Evolutionary conservation across 1,140 invertebrate genomes (phyloP).

Genomic region (Drosophila malerkotliana): DNA sequence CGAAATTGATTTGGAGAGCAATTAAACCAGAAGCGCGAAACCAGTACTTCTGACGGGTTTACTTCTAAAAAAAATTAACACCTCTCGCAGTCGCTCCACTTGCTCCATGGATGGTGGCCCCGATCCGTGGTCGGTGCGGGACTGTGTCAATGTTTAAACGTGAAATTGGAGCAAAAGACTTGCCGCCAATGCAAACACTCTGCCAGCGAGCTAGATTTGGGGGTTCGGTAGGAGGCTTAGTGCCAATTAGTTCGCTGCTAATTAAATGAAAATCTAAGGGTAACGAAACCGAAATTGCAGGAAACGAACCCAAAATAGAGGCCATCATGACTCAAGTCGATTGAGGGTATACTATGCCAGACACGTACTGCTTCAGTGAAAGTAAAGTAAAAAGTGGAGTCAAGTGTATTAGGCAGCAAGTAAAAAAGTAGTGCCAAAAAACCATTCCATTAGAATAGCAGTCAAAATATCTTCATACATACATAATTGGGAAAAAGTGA

Average conservation of each 20-base stretch:
- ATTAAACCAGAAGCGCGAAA: slow-evolving; percentile 43
- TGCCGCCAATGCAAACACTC: slow-evolving; percentile 30
- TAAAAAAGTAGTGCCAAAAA: slow-evolving; percentile 41
- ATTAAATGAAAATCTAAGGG: slow-evolving; percentile 61
- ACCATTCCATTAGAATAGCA: slow-evolving; percentile 67
- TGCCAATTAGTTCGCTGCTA: slow-evolving; percentile 72
- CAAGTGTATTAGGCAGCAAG: slow-evolving; percentile 50
- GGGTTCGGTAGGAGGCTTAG: slow-evolving; percentile 19
- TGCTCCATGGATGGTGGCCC: slow-evolving; percentile 42
- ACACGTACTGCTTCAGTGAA: slow-evolving; percentile 60
- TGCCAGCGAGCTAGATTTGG: slow-evolving; percentile 49
- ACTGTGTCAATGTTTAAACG: slow-evolving; percentile 72
- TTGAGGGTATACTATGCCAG: slow-evolving; percentile 34
- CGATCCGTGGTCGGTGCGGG: slow-evolving; percentile 25
- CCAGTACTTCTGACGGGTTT: slow-evolving; percentile 44
- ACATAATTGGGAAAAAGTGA: slow-evolving; percentile 78
- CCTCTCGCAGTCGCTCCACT: slow-evolving; percentile 26
- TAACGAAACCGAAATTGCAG: slow-evolving; percentile 66
- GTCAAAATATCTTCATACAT: slow-evolving; percentile 44
- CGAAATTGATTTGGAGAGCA: slow-evolving; percentile 46
- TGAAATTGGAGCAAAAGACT: slow-evolving; percentile 56
- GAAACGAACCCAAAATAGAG: slow-evolving; percentile 16
- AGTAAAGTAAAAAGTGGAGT: slow-evolving; percentile 51
- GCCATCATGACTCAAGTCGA: slow-evolving; percentile 20
- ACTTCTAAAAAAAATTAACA: slow-evolving; percentile 62